A percentile compares a stretch with the other conserved stretches of the same genome.
phyloP scores from a whole-genome alignment of 1,140 invertebrate species.

The Drosophila navojoa region DNA sequence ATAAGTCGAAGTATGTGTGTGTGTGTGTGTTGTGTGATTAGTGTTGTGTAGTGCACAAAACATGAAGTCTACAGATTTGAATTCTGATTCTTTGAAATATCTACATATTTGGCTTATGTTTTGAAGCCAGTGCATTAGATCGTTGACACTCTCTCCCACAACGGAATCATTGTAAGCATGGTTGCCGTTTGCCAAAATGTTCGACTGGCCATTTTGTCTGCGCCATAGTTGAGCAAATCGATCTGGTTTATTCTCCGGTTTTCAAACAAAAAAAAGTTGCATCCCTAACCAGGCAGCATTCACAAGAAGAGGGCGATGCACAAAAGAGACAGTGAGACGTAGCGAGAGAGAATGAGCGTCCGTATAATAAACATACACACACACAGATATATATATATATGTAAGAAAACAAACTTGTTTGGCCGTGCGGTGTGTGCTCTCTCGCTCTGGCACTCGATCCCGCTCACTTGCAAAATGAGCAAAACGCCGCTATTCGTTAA shows the following conservation, averaged over 20 bases:
- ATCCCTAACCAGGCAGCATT: constrained; percentile 67
- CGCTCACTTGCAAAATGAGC: constrained; percentile 67
- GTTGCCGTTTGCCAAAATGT: constrained; percentile 8
- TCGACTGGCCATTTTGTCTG: constrained; percentile 43
- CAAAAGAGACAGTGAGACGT: constrained; percentile 48
- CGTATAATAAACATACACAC: constrained; percentile 58
- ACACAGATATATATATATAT: constrained; percentile 30
- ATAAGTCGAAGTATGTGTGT: neutral
- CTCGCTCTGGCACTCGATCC: constrained; percentile 21
- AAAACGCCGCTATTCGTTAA: constrained; percentile 70
- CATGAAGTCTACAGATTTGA: constrained; percentile 40
- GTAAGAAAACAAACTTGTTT: constrained; percentile 69
- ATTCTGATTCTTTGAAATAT: constrained; percentile 42
- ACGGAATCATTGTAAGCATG: constrained; percentile 8
- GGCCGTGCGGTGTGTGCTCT: constrained; percentile 24
- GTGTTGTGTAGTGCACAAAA: constrained; percentile 78
- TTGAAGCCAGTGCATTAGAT: constrained; percentile 20
- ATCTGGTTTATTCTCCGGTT: constrained; percentile 58
- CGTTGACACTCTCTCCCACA: neutral
- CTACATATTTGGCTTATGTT: neutral
- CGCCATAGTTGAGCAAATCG: constrained; percentile 53
- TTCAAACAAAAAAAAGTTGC: constrained; percentile 53
- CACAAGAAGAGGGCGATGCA: constrained; percentile 56
- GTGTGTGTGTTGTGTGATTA: constrained; percentile 44
- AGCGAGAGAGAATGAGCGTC: constrained; percentile 26